phyloP scores from a whole-genome alignment of 2,888 invertebrate species.

The Xestia ashworthii region DNA sequence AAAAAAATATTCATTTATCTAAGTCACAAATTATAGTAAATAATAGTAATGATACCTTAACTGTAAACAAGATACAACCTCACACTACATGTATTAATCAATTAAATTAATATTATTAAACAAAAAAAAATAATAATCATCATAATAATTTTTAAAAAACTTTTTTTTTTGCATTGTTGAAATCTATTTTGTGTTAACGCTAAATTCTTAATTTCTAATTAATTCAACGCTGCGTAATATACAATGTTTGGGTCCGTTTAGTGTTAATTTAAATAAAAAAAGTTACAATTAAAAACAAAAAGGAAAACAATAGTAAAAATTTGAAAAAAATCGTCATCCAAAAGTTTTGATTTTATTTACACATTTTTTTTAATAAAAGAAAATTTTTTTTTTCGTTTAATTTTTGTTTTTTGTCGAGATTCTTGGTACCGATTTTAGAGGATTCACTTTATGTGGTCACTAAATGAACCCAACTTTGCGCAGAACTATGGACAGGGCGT shows the following conservation, averaged over 20 bases:
- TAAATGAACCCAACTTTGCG: constrained; percentile 86
- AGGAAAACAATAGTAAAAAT: constrained; percentile 24
- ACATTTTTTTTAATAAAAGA: constrained; percentile 66
- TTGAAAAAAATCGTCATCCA: constrained; percentile 59
- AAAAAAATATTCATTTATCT: constrained; percentile 88
- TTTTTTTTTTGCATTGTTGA: constrained; percentile 72
- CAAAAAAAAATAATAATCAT: constrained; percentile 65
- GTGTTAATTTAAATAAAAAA: constrained; percentile 73
- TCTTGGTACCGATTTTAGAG: constrained; percentile 69
- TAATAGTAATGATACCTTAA: constrained; percentile 80
- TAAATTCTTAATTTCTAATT: constrained; percentile 76
- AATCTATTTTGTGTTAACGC: constrained; percentile 79
- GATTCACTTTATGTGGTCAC: constrained; percentile 69
- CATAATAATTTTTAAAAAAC: constrained; percentile 72
- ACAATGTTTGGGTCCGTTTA: constrained; percentile 85
- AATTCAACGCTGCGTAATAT: constrained; percentile 80
- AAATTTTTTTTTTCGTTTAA: constrained; percentile 40
- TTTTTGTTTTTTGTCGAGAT: constrained; percentile 77
- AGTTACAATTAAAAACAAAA: constrained; percentile 68
- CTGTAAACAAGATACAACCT: constrained; percentile 86
- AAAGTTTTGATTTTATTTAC: constrained; percentile 85
- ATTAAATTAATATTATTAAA: constrained; percentile 68
- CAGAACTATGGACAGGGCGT: constrained; percentile 79
- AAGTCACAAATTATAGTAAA: constrained; percentile 84
- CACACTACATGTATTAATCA: constrained; percentile 84